phyloP scores from a whole-genome alignment of 2,888 invertebrate species.

The Odontothrips loti region DNA sequence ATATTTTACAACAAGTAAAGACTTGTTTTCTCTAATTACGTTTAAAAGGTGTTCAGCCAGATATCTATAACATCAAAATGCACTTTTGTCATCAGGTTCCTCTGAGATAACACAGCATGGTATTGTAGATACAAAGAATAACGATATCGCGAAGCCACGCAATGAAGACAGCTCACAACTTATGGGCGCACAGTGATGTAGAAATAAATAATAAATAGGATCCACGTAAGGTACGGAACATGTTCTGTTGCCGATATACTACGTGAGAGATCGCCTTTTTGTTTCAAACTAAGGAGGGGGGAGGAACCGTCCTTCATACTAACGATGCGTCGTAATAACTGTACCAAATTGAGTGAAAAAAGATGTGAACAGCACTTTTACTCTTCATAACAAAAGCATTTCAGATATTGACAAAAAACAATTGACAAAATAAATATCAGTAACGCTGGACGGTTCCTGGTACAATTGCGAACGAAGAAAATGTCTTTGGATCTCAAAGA shows the following conservation, averaged over 20 bases:
- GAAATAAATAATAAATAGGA: conserved; percentile 27
- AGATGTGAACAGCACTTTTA: too few species aligned
- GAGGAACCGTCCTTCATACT: background rate
- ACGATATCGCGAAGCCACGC: conserved; percentile 6
- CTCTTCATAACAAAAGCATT: background rate
- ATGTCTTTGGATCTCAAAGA: background rate
- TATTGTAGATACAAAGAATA: background rate
- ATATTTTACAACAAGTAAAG: too few species aligned
- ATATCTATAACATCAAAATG: conserved; percentile 6
- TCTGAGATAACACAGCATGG: background rate
- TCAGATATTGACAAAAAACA: background rate
- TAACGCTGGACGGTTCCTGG: background rate
- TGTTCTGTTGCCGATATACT: background rate
- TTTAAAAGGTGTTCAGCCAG: too few species aligned
- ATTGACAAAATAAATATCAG: background rate
- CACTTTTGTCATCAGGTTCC: conserved; percentile 12
- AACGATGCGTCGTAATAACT: too few species aligned
- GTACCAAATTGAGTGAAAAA: too few species aligned
- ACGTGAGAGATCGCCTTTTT: conserved; percentile 23
- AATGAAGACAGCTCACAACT: background rate
- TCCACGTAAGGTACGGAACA: conserved; percentile 4
- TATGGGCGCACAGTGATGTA: background rate
- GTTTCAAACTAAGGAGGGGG: background rate
- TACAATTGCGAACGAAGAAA: background rate
- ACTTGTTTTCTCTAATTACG: too few species aligned